Evolutionary conservation across 1,140 invertebrate species (phyloP).

Genomic region (Dendrolimus kikuchii): DNA sequence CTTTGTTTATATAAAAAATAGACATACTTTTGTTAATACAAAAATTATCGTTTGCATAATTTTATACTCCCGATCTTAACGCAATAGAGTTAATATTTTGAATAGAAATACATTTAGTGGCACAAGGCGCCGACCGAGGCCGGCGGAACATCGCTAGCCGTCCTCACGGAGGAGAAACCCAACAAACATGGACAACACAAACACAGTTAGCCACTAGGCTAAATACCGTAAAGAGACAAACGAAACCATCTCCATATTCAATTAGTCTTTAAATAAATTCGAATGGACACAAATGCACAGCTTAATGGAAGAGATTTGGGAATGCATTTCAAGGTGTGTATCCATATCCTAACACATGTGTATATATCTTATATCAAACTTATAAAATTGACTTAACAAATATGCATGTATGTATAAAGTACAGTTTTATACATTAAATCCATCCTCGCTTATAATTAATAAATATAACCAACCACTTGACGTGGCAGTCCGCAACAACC

Average conservation of each 20-base stretch:
- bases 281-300: conserved; percentile 40
- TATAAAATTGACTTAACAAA: conserved; percentile 51
- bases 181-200: conserved; percentile 18
- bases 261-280: conserved; percentile 22
- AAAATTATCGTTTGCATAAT: neutral
- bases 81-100: conserved; percentile 3
- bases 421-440: conserved; percentile 21
- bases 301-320: conserved; percentile 47
- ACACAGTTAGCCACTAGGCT: conserved; percentile 6
- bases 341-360: conserved; percentile 24
- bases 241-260: conserved; percentile 13
- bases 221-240: conserved; percentile 14
- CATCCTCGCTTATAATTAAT: conserved; percentile 18
- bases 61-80: neutral
- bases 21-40: conserved; percentile 3
- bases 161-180: conserved; percentile 20
- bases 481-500: conserved; percentile 20
- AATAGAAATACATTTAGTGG: conserved; percentile 8
- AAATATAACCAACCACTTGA: conserved; percentile 8
- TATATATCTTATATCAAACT: conserved; percentile 38
- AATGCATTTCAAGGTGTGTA: conserved; percentile 47
- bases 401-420: conserved; percentile 27
- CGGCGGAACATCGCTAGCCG: conserved; percentile 4
- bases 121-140: conserved; percentile 7
- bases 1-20: conserved; percentile 21